phyloP scores from a whole-genome alignment of 2,888 invertebrate genomes.

The Meteorus cinctellus region DNA sequence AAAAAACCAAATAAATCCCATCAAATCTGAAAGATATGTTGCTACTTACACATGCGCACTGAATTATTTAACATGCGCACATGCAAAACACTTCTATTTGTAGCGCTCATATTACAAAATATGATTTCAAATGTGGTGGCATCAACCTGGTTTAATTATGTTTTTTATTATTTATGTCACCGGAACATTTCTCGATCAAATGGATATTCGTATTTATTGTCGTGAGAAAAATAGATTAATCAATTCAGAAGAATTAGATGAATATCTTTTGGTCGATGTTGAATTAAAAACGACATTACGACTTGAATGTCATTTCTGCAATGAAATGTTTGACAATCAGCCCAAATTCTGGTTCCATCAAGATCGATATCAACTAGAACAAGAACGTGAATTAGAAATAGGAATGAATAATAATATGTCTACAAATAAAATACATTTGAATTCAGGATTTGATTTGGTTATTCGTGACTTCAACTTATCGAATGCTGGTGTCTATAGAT shows the following conservation, averaged over 20 bases:
- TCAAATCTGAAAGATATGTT: no score
- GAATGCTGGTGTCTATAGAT: constrained; percentile 75
- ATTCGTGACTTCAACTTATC: constrained; percentile 69
- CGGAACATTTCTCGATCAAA: constrained; percentile 29
- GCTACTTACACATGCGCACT: no score
- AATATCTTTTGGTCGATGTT: constrained; percentile 74
- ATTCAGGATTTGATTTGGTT: constrained; percentile 73
- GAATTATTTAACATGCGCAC: no score
- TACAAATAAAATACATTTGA: constrained; percentile 72
- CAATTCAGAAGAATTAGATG: constrained; percentile 72
- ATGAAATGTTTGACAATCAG: constrained; percentile 66
- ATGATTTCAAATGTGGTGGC: not conserved
- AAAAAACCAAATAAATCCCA: no score
- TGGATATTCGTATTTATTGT: constrained; percentile 68
- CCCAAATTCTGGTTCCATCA: constrained; percentile 76
- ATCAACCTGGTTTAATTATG: not conserved
- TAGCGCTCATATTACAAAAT: not conserved
- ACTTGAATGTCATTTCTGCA: constrained; percentile 75
- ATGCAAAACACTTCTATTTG: no score
- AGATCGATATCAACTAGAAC: constrained; percentile 65
- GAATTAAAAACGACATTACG: constrained; percentile 70
- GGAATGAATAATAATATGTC: constrained; percentile 74
- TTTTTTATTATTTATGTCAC: not conserved
- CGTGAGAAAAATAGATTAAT: constrained; percentile 73
- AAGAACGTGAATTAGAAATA: constrained; percentile 71